Evolutionary conservation across 2,888 invertebrate species (phyloP), one percentile per base, ranked within the genome.

Genomic region (Drosophila macrospina): DNA sequence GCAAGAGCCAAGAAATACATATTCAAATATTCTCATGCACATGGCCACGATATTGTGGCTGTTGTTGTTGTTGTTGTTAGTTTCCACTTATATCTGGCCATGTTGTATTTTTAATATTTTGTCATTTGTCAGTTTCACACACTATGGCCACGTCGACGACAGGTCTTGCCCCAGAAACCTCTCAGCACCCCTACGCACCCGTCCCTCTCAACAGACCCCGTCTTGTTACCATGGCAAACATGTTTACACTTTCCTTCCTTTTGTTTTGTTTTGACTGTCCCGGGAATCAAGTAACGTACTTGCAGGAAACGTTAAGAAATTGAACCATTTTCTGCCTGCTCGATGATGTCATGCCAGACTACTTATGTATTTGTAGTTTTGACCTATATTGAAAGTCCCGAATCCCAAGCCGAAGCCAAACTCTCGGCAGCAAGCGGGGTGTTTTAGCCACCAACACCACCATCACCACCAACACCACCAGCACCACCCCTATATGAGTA

Each of bases 71-170:
- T 13, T 30, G 39, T 24, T 50, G 28, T 5, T 28, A 28, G 28
- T 28, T 7, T 34, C 13, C 34, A 54, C 56, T 71, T 61, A 34
- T 63, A 45, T 36, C 50, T 67, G 72, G 39, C 67, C 72, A 34
- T 76, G 63, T 74, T 86, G 69, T 74, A 77, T 74, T 84, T 84
- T 81, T 77, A 84, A 83, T 78, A 61, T 65, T 67, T 55, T 74
- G 81, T 68, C 81, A 85, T 68, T 87, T 81, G 87, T 67, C 72
- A 65, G 67, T 54, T 85, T 74, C 85, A 63, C 62, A 70, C 82
- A 67, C 85, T 60, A 57, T 55, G 61, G 70, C 74, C 74, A 69
- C 81, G 67, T 69, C 70, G 74, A 44, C 74, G 69, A 62, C 78
- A 78, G 59, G 73, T 77, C 44, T 55, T 64, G 67, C 45, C 52